Evolutionary conservation across 2,113 vertebrate genomes (phyloP), one percentile per base, ranked within the genome.

Genomic region (Menura novaehollandiae): DNA sequence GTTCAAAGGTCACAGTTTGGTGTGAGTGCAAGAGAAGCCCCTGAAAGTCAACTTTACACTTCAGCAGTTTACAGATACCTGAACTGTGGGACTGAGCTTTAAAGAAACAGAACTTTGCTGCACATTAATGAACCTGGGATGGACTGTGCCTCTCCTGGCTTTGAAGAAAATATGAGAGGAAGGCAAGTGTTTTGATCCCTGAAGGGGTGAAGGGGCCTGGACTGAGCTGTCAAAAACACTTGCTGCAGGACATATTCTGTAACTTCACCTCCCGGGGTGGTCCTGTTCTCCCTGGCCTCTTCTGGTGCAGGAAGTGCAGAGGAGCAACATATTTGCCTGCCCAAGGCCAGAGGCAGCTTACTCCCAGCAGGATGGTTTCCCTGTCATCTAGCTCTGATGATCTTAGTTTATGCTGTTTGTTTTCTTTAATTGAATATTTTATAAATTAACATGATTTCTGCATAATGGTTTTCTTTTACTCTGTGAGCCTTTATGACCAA

Each of bases 371-470:
- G 83, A 72, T 58, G 73, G 39, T 41, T 92, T 75, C 52, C 37
- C 32, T 2, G 1, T 56, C 88, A 71, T 95, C 64, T 92, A 53
- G 14, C 73, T 86, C 92, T 89, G 88, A 87, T 76, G 10, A 79
- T 93, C 83, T 78, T 73, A 37, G 71, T 87, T 94, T 94, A 92
- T 96, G 53, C n/a, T 95, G 76, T 96, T 95, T 93, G 92, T 92
- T 96, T 96, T 88, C 88, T 91, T 91, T 95, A 95, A 96, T 69
- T 84, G 83, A 94, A 92, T 93, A 93, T 93, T 89, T 94, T 84
- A 84, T 96, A 91, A 96, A 95, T 93, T 89, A 94, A 86, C 39
- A 6, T 92, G 76, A 93, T 88, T 94, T 85, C 93, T 91, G 81
- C 80, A 52, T 44, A 89, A 49, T 60, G 80, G 91, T 88, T 95